A percentile compares a stretch with the other conserved stretches of the same genome.
Conservation (phyloP, 1,140 invertebrate genomes). For the Neodiprion lecontei region DNA sequence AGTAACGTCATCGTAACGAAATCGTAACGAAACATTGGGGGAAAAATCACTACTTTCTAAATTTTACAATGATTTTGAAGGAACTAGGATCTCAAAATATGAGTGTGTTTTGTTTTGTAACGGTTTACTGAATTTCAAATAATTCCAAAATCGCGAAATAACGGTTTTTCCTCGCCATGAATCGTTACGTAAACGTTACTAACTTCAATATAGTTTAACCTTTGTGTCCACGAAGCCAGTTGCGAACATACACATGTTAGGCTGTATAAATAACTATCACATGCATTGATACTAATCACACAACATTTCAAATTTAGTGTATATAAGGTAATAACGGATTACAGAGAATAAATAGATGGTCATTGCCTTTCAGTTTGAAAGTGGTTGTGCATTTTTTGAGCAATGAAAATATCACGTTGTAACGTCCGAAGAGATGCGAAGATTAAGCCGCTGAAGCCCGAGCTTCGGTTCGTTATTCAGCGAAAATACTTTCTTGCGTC, state of each 20-base stretch:
- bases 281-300: background rate
- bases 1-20: no score
- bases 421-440: no score
- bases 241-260: background rate
- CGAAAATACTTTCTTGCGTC: background rate
- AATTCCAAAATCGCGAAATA: background rate
- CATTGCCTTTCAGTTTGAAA: background rate
- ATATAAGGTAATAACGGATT: background rate
- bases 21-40: no score
- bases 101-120: no score
- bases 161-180: background rate
- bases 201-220: background rate
- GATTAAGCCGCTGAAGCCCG: no score
- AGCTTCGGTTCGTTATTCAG: background rate
- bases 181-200: background rate
- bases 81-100: no score
- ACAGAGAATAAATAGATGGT: background rate
- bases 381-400: background rate
- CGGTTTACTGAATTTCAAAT: background rate
- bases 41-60: no score
- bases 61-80: no score
- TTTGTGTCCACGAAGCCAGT: background rate
- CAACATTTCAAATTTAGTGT: background rate
- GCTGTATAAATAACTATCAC: background rate
- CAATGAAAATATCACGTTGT: no score